Base-by-base conservation (phyloP, 1,140 invertebrate genomes). In the Helicoverpa armigera region DNA sequence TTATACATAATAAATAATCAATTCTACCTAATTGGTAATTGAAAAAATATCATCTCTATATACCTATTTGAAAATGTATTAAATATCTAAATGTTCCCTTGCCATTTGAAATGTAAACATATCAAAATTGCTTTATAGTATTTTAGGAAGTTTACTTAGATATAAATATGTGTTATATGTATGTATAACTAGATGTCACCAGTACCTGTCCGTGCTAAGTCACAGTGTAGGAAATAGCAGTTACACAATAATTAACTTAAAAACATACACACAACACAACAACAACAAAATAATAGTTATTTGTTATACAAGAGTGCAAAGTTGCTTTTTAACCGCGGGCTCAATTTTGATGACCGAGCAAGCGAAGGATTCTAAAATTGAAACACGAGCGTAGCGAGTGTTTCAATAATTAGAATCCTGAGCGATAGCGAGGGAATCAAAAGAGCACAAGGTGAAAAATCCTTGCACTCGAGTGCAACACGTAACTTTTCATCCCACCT, bases 91-190 rank as follows among this genome's bases (percentile, higher is more conserved):
- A 67, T 50, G 63, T 69, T 18, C 65, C 43, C 65, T 43, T 50
- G 65, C 43, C 35, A 69, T 18, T 50, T 18, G 65, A 18, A 69
- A 69, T 69, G 65, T 69, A 69, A 69, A 69, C 65, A 69, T 69
- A 69, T 69, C 65, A 69, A 69, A 61, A 61, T 58, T 61, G 65
- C 65, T 69, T 69, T 69, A 50, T 69, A 69, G 65, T 72, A 53
- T 72, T 23, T 31, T 53, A 54, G 43, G 65, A 51, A 48, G 48
- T 73, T 14, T 43, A 73, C 43, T 51, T 50, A 67, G 11, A 43
- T 43, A 18, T 67, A 69, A 50, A 69, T 69, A 23, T 58, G 12
- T 29, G 56, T 61, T 75, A 63, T 23, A 48, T 48, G 16, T 61
- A 11, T 74, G 16, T 61, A 16, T 74, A 14, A 13, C 18, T 61